These are phyloP conservation scores for Julus scandinavius DNA, from an alignment of 2,888 invertebrate species.

Conservation along the genomic window DNA sequence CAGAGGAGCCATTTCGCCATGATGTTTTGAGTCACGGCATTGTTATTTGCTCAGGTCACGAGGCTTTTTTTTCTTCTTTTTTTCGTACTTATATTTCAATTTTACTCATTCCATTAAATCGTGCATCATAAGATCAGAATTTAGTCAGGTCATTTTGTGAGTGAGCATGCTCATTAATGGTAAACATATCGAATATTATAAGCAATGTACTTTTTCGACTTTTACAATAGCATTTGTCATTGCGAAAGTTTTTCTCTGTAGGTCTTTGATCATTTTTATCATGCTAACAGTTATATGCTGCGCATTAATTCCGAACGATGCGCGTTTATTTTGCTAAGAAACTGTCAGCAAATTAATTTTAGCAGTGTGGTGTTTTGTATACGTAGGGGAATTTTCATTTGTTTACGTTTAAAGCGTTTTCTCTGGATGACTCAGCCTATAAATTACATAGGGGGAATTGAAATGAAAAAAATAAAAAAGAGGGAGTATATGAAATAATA, in stretches of 20 bases:
- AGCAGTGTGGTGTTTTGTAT: not conserved
- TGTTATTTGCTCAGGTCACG: constrained; percentile 8
- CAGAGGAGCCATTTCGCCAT: not conserved
- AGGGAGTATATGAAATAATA: constrained; percentile 23
- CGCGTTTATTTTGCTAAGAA: constrained; percentile 45
- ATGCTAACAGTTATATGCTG: not conserved
- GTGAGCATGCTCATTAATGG: no score
- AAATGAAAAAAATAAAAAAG: constrained; percentile 2
- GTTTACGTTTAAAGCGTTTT: constrained; percentile 47
- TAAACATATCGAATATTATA: no score
- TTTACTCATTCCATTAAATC: not conserved
- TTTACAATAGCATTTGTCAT: no score
- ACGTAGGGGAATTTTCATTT: constrained; percentile 25
- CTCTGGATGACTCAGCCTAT: constrained; percentile 36
- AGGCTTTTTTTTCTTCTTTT: not conserved
- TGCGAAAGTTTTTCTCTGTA: not conserved
- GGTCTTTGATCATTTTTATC: not conserved
- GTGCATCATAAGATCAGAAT: constrained; percentile 15
- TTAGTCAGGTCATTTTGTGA: not conserved
- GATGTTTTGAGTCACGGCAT: not conserved
- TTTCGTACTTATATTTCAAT: not conserved
- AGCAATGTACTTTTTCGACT: no score
- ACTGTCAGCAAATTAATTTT: constrained; percentile 48
- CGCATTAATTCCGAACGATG: not conserved
- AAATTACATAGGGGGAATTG: constrained; percentile 29